Base-by-base conservation (phyloP, 2,113 vertebrate genomes). In the Ceuthmochares aereus region DNA sequence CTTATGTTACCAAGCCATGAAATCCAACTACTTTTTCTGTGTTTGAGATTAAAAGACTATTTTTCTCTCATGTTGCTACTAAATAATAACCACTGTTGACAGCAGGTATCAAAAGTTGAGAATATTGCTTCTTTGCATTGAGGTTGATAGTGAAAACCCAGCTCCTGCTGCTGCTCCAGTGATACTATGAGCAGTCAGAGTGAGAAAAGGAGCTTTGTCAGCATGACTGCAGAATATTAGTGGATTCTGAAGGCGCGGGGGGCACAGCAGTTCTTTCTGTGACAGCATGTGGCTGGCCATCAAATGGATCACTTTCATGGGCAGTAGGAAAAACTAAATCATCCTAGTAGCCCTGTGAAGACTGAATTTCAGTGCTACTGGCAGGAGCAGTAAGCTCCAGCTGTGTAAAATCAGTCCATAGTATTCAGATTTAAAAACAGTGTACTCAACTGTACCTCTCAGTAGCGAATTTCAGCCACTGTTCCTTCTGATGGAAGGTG, bases 181-280 rank as follows among this genome's bases (percentile, higher is more conserved):
- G 67, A 19, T 34, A 26, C 0, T 10, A 12, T 25, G 74, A 85
- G 62, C 70, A 74, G 73, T 49, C 0, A 0, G 55, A 60, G 49
- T 0, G 2, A 82, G 52, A 68, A 73, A 40, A 73, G 73, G 47
- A 73, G 18, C 76, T 78, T 42, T 75, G 49, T 30, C 51, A 9
- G 63, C 55, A 13, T 0, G 0, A 22, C 19, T 81, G 70, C 67
- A 17, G 66, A 49, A 2, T 21, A 17, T 20, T 32, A 22, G 23
- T 64, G 49, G 21, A 6, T 68, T 78, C 27, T 8, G 63, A 66
- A 79, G 54, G 40, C 87, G 32, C 43, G 49, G 78, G 37, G 45
- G 36, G 34, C 75, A 32, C 22, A 47, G 74, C 36, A 70, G 45
- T 56, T 9, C 29, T 93, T 89, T 55, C 27, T 69, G 2, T 19